Base-by-base conservation (phyloP, 2,797 vertebrate genomes). In the Clarias laeviceps region DNA sequence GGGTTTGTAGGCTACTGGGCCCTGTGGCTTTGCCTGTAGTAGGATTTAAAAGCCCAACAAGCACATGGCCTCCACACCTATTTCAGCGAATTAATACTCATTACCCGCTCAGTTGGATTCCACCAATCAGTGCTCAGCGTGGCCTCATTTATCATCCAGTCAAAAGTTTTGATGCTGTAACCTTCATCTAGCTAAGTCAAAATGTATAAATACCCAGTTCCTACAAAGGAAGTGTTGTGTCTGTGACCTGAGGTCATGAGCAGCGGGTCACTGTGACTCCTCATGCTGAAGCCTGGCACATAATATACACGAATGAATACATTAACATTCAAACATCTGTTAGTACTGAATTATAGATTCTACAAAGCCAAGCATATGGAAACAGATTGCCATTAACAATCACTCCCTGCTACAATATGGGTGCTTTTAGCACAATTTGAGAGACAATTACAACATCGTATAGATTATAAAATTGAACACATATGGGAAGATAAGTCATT, bases 281-380 rank as follows among this genome's bases (percentile, higher is more conserved):
- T 20, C 34, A 34, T 87, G 86, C 61, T 64, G 65, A 82, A 69
- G 74, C 32, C 88, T 84, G 81, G 85, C 84, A 79, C 84, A 88
- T 88, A 91, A 91, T 89, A 81, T 82, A 90, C 91, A 89, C 89
- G 93, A 89, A 94, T 96, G 93, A 95, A 96, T 96, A 93, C 78
- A 95, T 95, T 91, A 90, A 95, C 91, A 88, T 84, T 50, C 88
- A 87, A 94, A 95, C 95, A 95, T 95, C 95, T 96, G 95, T 94
- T 94, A 93, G 93, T 92, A 86, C 91, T 95, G 93, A 95, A 96
- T 95, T 95, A 96, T 96, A 95, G 94, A 95, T 95, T 89, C 91
- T 92, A 93, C 89, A 88, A 93, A 93, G 90, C 91, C 88, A 89
- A 93, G 93, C 94, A 95, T 94, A 95, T 95, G 94, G 94, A 90